Evolutionary conservation across 2,888 invertebrate genomes (phyloP).

Genomic region (Drosophila anomalata): DNA sequence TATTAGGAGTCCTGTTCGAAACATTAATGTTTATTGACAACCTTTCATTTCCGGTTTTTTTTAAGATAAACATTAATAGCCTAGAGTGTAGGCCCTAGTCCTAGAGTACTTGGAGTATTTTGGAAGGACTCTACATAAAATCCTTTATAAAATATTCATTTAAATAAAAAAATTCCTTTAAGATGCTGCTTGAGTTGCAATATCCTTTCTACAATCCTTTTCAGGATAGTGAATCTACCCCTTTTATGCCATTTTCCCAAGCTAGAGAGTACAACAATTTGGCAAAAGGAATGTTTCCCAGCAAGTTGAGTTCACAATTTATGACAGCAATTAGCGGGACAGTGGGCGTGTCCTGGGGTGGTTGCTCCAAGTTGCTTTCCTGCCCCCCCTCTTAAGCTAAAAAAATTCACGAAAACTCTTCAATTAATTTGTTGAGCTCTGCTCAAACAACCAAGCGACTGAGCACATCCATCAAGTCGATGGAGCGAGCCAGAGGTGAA

Average conservation of each 20-base stretch:
- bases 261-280: conserved; percentile 13
- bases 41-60: too few species aligned
- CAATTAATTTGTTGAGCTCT: conserved; percentile 70
- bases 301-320: conserved; percentile 57
- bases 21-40: too few species aligned
- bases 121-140: too few species aligned
- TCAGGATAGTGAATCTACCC: conserved; percentile 23
- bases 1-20: too few species aligned
- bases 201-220: conserved; percentile 2
- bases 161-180: background rate
- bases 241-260: background rate
- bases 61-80: too few species aligned
- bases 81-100: too few species aligned
- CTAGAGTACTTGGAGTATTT: too few species aligned
- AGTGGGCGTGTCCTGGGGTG: conserved; percentile 41
- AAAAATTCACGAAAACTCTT: conserved; percentile 52
- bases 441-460: conserved; percentile 50
- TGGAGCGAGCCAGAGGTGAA: conserved; percentile 29
- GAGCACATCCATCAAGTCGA: conserved; percentile 68
- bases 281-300: conserved; percentile 39
- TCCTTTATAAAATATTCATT: background rate
- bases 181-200: background rate
- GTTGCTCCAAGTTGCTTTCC: conserved; percentile 22
- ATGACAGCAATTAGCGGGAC: conserved; percentile 70
- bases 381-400: conserved; percentile 1